Evolutionary conservation across 2,113 vertebrate species (phyloP).

Genomic region (Chloebia gouldiae): DNA sequence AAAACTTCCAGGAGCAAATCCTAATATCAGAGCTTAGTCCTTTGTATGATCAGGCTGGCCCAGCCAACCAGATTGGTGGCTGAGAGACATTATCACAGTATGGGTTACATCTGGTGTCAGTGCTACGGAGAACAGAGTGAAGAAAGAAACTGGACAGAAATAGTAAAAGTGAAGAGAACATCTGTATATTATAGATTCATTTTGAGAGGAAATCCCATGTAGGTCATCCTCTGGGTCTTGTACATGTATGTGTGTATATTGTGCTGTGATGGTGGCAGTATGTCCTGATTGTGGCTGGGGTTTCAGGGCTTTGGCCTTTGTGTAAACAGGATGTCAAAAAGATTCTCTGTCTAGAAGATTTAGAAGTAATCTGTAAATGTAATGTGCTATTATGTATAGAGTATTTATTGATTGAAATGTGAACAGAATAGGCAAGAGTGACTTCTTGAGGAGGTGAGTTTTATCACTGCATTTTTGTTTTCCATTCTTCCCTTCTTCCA

Average conservation of each 20-base stretch:
- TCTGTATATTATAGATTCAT: neutral
- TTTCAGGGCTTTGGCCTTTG: neutral
- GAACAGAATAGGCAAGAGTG: neutral
- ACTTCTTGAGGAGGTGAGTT: neutral
- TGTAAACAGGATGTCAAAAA: neutral
- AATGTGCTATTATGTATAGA: neutral
- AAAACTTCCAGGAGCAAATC: neutral
- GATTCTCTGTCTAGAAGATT: neutral
- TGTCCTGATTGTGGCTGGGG: neutral
- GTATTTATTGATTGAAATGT: neutral
- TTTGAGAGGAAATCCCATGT: neutral
- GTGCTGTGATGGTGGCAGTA: neutral
- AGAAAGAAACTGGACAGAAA: neutral
- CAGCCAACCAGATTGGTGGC: neutral
- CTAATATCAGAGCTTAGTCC: neutral
- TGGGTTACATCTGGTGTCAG: neutral
- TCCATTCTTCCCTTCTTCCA: neutral
- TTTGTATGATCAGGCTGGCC: neutral
- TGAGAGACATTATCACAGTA: neutral
- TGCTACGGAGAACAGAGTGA: neutral
- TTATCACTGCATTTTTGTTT: neutral
- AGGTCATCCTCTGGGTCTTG: neutral
- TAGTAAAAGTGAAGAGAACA: neutral
- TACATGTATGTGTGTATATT: rapidly evolving
- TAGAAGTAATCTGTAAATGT: neutral